A percentile compares a stretch with the other conserved stretches of the same genome.
phyloP scores from a whole-genome alignment of 2,888 invertebrate species.

The Scaptomyza caliginosa region DNA sequence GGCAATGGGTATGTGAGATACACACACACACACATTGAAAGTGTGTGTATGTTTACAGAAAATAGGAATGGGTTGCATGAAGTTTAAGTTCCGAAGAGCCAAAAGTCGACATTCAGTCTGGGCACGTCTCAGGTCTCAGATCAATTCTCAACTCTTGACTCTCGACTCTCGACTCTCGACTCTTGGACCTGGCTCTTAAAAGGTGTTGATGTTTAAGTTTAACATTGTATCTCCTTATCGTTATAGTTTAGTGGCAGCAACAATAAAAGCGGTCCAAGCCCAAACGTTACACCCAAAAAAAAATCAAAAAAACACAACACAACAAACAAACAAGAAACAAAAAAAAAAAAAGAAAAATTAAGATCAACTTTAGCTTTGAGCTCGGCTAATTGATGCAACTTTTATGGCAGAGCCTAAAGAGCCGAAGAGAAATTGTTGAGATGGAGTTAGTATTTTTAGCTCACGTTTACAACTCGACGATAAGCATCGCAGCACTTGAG shows the following conservation, averaged over 20 bases:
- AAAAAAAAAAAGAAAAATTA: constrained; percentile 10
- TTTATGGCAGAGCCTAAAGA: constrained; percentile 54
- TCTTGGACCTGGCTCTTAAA: constrained; percentile 67
- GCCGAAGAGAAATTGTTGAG: constrained; percentile 36
- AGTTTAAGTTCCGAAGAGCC: constrained; percentile 13
- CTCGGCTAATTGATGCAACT: constrained; percentile 75
- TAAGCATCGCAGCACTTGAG: constrained; percentile 76
- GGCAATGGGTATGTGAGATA: constrained; percentile 28
- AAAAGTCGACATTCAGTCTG: constrained; percentile 55
- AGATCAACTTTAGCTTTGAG: constrained; percentile 47
- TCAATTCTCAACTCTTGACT: neutral
- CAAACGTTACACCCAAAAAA: constrained; percentile 20
- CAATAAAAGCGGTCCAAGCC: constrained; percentile 60
- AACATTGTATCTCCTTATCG: constrained; percentile 82
- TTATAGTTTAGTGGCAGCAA: constrained; percentile 81
- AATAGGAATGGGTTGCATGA: constrained; percentile 22
- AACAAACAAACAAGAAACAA: constrained; percentile 16
- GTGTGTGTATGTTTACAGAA: constrained; percentile 1
- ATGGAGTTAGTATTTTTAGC: constrained; percentile 68
- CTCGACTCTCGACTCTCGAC: constrained; percentile 14
- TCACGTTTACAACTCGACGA: constrained; percentile 71
- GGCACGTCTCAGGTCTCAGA: constrained; percentile 14
- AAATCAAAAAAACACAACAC: constrained; percentile 3
- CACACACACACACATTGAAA: neutral
- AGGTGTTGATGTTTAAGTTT: constrained; percentile 83